Evolutionary conservation across 2,113 vertebrate species (phyloP).

Genomic region (Bufo bufo): DNA sequence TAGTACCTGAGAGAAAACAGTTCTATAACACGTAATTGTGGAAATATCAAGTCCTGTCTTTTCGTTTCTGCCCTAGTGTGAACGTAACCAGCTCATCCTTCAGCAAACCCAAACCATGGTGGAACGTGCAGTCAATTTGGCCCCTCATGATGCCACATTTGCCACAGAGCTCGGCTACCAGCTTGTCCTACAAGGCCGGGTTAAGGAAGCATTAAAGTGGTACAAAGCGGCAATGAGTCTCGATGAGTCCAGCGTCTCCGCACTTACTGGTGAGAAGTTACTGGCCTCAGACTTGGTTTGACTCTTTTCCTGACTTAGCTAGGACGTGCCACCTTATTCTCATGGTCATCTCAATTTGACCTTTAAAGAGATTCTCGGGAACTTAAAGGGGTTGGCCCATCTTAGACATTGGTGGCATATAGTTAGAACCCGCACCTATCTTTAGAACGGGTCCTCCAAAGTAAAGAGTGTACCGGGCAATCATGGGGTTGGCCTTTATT

Average conservation of each 20-base stretch:
- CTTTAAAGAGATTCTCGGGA: no score
- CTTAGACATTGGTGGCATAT: no score
- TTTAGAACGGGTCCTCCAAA: no score
- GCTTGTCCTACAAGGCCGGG: conserved; percentile 85
- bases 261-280: conserved; percentile 79
- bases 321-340: no score
- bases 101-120: conserved; percentile 84
- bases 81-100: conserved; percentile 84
- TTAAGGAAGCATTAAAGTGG: conserved; percentile 88
- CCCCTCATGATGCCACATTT: conserved; percentile 79
- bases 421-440: no score
- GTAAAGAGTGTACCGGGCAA: no score
- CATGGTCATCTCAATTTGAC: no score
- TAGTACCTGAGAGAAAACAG: conserved; percentile 49
- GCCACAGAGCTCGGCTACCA: conserved; percentile 94
- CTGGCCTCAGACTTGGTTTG: no score
- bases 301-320: no score
- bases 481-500: no score
- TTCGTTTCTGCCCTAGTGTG: conserved; percentile 79
- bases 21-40: background rate
- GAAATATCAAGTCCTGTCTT: background rate
- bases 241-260: conserved; percentile 86
- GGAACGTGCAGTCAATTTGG: conserved; percentile 81
- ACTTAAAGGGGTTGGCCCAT: no score
- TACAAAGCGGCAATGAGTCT: conserved; percentile 88